Evolutionary conservation across 2,797 vertebrate species (phyloP).

Genomic region (Somateria mollissima): DNA sequence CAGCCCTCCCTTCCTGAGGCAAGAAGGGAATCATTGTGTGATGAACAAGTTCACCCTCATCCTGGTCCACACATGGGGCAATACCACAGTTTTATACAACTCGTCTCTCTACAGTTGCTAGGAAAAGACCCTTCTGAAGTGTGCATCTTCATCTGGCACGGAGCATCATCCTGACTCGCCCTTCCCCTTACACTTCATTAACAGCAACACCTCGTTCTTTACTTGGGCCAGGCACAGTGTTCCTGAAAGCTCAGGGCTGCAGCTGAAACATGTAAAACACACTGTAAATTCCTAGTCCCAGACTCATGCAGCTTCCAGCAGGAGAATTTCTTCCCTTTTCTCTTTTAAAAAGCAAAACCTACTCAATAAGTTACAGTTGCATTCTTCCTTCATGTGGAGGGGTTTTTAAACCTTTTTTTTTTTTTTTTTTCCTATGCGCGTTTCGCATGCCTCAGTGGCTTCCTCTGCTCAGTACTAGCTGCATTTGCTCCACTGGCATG

Average conservation of each 20-base stretch:
- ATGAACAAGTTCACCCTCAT: background rate
- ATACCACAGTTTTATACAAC: background rate
- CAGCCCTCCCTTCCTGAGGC: background rate
- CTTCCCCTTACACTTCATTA: background rate
- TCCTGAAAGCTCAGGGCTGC: background rate
- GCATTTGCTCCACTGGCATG: background rate
- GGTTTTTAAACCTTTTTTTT: background rate
- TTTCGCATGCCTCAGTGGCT: background rate
- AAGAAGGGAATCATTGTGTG: background rate
- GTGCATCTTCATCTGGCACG: background rate
- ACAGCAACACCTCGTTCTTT: background rate
- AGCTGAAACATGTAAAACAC: background rate
- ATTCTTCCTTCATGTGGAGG: background rate
- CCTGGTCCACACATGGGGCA: background rate
- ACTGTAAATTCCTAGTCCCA: background rate
- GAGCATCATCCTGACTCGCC: background rate
- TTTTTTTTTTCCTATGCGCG: background rate
- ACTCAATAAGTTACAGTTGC: background rate
- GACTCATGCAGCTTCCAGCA: background rate
- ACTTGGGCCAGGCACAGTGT: background rate
- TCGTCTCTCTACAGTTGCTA: background rate
- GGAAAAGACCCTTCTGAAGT: background rate
- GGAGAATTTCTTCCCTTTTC: background rate
- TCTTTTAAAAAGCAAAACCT: background rate
- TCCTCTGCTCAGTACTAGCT: conserved; percentile 3